Conservation (phyloP, 2,113 vertebrate genomes). For the Cololabis saira region DNA sequence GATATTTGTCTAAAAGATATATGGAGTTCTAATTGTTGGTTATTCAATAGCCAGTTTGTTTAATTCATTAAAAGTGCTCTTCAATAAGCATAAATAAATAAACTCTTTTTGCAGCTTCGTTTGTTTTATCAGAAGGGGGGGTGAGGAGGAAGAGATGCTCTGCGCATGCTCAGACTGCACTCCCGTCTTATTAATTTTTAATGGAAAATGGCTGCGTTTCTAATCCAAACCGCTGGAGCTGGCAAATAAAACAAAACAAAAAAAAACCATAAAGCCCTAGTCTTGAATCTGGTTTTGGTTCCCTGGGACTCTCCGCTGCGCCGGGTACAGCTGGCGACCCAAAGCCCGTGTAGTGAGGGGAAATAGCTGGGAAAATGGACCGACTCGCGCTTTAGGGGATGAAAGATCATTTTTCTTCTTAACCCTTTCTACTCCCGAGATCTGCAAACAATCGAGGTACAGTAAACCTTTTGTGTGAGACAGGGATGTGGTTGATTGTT, state of each 20-base stretch:
- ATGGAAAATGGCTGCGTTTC: slow-evolving; percentile 85
- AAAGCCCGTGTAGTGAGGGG: slow-evolving; percentile 30
- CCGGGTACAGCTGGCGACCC: not conserved
- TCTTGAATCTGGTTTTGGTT: not conserved
- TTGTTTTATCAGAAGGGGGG: not conserved
- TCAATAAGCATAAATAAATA: not conserved
- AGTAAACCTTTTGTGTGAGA: slow-evolving; percentile 60
- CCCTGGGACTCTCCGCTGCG: not conserved
- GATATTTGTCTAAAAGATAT: slow-evolving; percentile 4
- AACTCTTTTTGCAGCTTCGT: not conserved
- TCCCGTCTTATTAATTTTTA: slow-evolving; percentile 82
- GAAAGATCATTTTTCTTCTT: slow-evolving; percentile 79
- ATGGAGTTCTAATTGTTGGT: slow-evolving; percentile 1
- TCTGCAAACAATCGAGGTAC: slow-evolving; percentile 81
- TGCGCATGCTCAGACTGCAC: slow-evolving; percentile 78
- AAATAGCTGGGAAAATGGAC: slow-evolving; percentile 61
- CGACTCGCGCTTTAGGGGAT: slow-evolving; percentile 75
- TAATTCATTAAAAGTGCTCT: slow-evolving; percentile 10
- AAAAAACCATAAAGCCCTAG: too few relatives aligned
- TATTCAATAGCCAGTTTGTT: slow-evolving; percentile 54
- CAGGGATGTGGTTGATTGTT: too few relatives aligned
- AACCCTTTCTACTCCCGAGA: slow-evolving; percentile 78
- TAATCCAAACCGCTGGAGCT: slow-evolving; percentile 75
- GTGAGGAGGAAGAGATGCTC: slow-evolving; percentile 23
- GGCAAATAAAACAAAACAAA: slow-evolving; percentile 45